Conservation (phyloP, 2,888 invertebrate species). For the Drosophila prostipennis region DNA sequence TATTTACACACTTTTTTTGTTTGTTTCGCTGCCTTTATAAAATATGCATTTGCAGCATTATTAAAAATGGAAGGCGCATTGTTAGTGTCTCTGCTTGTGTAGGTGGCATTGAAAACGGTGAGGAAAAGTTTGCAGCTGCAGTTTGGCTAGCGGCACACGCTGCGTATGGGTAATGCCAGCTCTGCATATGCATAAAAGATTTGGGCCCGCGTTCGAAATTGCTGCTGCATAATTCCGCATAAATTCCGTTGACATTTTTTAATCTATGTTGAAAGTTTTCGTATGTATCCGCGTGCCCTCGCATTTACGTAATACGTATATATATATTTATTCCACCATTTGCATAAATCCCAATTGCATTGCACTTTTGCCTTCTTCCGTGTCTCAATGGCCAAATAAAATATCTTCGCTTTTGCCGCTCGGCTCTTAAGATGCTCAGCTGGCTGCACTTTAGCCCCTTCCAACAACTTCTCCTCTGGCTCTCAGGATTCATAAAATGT, state of each 20-base stretch:
- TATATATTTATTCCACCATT: slow-evolving; percentile 65
- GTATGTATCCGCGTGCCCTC: background rate
- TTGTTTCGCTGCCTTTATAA: slow-evolving; percentile 54
- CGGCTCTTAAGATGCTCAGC: slow-evolving; percentile 59
- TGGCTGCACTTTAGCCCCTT: slow-evolving; percentile 61
- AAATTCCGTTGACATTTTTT: slow-evolving; percentile 75
- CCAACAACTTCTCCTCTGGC: slow-evolving; percentile 35
- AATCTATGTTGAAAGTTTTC: slow-evolving; percentile 73
- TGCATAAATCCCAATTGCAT: slow-evolving; percentile 78
- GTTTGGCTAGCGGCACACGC: slow-evolving; percentile 41
- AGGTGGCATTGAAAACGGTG: slow-evolving; percentile 65
- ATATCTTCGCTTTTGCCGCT: slow-evolving; percentile 54
- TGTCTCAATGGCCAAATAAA: slow-evolving; percentile 78
- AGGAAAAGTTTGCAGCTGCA: slow-evolving; percentile 40
- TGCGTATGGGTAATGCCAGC: slow-evolving; percentile 70
- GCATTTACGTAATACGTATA: background rate
- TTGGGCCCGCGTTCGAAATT: slow-evolving; percentile 38
- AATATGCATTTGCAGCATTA: slow-evolving; percentile 68
- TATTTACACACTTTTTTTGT: slow-evolving; percentile 30
- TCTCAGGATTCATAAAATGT: slow-evolving; percentile 75
- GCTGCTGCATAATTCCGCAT: slow-evolving; percentile 72
- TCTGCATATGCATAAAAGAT: slow-evolving; percentile 73
- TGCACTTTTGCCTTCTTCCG: slow-evolving; percentile 69
- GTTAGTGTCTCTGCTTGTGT: slow-evolving; percentile 44
- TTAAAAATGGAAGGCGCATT: slow-evolving; percentile 57